A percentile compares a stretch with the other conserved stretches of the same genome.
Evolutionary conservation across 2,888 invertebrate genomes (phyloP).

Genomic region (Platerodrilus igneus): DNA sequence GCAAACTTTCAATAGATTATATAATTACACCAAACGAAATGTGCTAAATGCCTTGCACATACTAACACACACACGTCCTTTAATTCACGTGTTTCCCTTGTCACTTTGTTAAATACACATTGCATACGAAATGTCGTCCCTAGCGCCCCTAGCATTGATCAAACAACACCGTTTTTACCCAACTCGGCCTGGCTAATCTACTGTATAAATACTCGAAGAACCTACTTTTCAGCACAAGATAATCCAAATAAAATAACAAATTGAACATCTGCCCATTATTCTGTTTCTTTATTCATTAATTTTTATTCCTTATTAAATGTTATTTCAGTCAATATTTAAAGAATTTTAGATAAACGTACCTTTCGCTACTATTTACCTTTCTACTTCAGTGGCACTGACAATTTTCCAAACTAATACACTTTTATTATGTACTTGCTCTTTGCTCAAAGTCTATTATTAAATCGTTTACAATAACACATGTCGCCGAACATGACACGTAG

Average conservation of each 20-base stretch:
- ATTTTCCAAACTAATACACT: too few species aligned
- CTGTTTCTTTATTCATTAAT: slow-evolving; percentile 36
- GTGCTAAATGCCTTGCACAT: slow-evolving; percentile 23
- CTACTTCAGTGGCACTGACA: too few species aligned
- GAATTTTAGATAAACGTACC: not conserved
- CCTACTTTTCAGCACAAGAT: slow-evolving; percentile 37
- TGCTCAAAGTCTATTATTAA: slow-evolving; percentile 7
- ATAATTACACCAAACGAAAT: slow-evolving; percentile 12
- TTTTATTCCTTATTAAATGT: slow-evolving; percentile 21
- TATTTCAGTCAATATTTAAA: slow-evolving; percentile 22
- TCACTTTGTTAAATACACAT: slow-evolving; percentile 41
- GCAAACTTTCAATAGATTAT: not conserved
- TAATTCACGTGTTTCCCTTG: slow-evolving; percentile 35
- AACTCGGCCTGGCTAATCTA: slow-evolving; percentile 42
- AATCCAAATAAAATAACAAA: slow-evolving; percentile 39
- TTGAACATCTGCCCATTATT: slow-evolving; percentile 36
- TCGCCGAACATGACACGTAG: slow-evolving; percentile 39
- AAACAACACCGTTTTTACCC: slow-evolving; percentile 43
- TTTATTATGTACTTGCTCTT: too few species aligned
- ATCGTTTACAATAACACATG: slow-evolving; percentile 37
- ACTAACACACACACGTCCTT: slow-evolving; percentile 30
- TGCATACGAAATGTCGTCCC: slow-evolving; percentile 38
- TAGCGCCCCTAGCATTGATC: slow-evolving; percentile 34
- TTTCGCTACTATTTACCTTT: too few species aligned
- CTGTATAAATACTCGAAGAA: slow-evolving; percentile 46